Percentiles rank a stretch among this genome's conserved stretches.
phyloP scores from a whole-genome alignment of 2,888 invertebrate species.

The Drosophila quinaria region DNA sequence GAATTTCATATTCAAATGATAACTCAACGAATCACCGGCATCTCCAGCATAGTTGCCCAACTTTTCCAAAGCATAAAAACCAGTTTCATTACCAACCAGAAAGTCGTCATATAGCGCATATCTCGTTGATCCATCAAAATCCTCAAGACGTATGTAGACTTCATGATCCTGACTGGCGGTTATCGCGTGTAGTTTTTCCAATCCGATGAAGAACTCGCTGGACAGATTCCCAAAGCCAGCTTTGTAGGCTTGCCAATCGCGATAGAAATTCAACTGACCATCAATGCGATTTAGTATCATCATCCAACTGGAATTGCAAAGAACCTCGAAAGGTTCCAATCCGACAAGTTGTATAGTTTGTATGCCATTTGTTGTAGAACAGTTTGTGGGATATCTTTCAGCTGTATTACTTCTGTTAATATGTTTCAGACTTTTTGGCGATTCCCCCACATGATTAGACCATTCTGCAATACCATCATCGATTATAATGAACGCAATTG shows the following conservation, averaged over 20 bases:
- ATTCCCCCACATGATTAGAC: not conserved
- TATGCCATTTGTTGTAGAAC: not conserved
- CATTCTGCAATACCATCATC: not conserved
- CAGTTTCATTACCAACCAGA: constrained; percentile 4
- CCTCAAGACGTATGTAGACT: not conserved
- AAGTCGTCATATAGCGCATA: constrained; percentile 8
- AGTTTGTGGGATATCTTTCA: not conserved
- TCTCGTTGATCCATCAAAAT: constrained; percentile 7
- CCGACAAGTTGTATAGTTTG: not conserved
- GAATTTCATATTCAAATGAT: constrained; percentile 89
- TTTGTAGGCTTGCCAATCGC: constrained; percentile 7
- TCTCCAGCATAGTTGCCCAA: constrained; percentile 11
- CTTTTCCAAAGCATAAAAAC: not conserved
- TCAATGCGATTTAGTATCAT: constrained; percentile 1
- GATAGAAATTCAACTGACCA: constrained; percentile 11
- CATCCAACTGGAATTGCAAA: not conserved
- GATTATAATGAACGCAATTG: not conserved
- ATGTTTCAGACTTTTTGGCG: not conserved
- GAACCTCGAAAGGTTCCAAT: not conserved
- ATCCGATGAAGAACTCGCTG: constrained; percentile 9
- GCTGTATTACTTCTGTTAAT: not conserved
- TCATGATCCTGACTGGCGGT: not conserved
- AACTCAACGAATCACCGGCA: constrained; percentile 87
- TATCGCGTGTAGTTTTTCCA: constrained; percentile 7
- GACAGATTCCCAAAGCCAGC: not conserved